Percentiles rank a stretch among this genome's conserved stretches.
Conservation (phyloP, 2,888 invertebrate species). For the Drosophila siamana region DNA sequence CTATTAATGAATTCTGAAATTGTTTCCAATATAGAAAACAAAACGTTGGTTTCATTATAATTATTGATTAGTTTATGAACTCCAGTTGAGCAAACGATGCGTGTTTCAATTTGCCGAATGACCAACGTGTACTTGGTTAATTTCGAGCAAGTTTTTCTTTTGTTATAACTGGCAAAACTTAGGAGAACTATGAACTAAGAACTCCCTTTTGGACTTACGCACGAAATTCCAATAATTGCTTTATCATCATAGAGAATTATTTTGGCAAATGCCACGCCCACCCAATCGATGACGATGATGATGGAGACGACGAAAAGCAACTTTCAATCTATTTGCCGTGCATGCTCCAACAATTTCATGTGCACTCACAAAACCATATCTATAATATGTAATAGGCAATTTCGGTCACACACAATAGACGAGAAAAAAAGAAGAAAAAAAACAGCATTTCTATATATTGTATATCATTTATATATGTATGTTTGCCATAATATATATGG, state of each 20-base stretch:
- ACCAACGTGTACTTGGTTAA: not conserved
- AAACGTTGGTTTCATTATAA: too few species aligned
- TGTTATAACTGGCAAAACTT: too few species aligned
- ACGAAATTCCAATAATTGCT: slow-evolving; percentile 64
- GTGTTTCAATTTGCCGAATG: not conserved
- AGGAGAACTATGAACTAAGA: slow-evolving; percentile 1
- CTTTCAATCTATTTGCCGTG: slow-evolving; percentile 52
- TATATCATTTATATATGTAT: slow-evolving; percentile 1
- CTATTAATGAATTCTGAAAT: too few species aligned
- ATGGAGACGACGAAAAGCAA: slow-evolving; percentile 44
- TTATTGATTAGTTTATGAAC: not conserved
- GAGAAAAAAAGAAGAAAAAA: not conserved
- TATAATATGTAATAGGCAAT: slow-evolving; percentile 63
- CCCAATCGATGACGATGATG: slow-evolving; percentile 4
- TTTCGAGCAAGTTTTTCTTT: slow-evolving; percentile 3
- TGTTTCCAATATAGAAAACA: too few species aligned
- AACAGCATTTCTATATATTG: not conserved
- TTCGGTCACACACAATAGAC: slow-evolving; percentile 33
- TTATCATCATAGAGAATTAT: slow-evolving; percentile 65
- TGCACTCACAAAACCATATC: slow-evolving; percentile 15
- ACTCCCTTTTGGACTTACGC: slow-evolving; percentile 20
- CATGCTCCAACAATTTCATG: slow-evolving; percentile 40
- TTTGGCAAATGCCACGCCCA: slow-evolving; percentile 46
- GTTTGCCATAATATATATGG: slow-evolving; percentile 5
- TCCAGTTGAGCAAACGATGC: not conserved